Base-by-base conservation (phyloP, 2,888 invertebrate genomes). In the Spilosoma lubricipeda region DNA sequence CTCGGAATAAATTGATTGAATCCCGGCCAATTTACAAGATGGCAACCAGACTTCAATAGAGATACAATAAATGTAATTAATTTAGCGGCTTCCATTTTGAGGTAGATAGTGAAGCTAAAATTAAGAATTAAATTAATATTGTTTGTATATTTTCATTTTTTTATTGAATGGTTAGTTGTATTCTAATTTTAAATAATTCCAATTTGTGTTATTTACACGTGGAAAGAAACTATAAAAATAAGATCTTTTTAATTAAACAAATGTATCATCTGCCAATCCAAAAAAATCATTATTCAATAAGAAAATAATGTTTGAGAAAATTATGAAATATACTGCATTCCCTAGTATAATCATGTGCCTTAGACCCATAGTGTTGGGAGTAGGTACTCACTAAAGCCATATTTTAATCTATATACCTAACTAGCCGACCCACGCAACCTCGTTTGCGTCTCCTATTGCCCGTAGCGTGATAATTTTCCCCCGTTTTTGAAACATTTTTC, bases 1-100 rank as follows among this genome's bases (percentile, higher is more conserved):
- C 30, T 42, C 20, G 42, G 45, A 67, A 67, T 67, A 45, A 67
- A 67, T 67, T 67, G 8, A 45, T 45, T 67, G 67, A 45, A 67
- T 67, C 36, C 18, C 20, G 18, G 45, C 67, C 42, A 45, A 67
- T 45, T 42, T 67, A 56, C n/a, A 56, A n/a, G n/a, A 56, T 56
- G 56, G n/a, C 56, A 56, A n/a, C n/a, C 27, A 30, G 67, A 45
- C 67, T 67, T 45, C 30, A 30, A 67, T 67, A 45, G 67, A 67
- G 27, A 20, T 67, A n/a, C n/a, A 56, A 56, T 13, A n/a, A 45
- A 45, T n/a, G n/a, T n/a, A 56, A 56, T 23, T 52, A 23, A 52
- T 52, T 52, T 23, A n/a, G n/a, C n/a, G n/a, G 11, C 11, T 56
- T n/a, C 56, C 11, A 56, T 56, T 56, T n/a, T 56, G n/a, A n/a